Base-by-base conservation (phyloP, 2,113 vertebrate genomes). In the Grammomys dolichurus region DNA sequence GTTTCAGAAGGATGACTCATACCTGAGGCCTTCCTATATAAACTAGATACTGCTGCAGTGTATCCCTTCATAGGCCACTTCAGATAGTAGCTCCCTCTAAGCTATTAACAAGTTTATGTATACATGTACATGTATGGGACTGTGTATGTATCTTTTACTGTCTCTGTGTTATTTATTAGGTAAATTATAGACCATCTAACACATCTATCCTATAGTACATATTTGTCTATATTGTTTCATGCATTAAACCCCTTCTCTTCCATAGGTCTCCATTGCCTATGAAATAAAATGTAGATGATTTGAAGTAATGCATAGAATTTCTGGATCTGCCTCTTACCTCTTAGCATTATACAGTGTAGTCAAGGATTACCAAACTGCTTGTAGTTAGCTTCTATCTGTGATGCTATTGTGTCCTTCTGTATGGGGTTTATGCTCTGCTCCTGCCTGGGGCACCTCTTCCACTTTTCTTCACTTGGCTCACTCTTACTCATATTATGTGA, bases 271-370 rank as follows among this genome's bases (percentile, higher is more conserved):
- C 56, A 9, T 84, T 76, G 40, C 31, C 78, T 88, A 24, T 70
- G 78, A 91, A 94, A 95, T 95, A 69, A 86, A 84, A 11, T 89
- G 48, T 67, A 91, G 9, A 85, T 36, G 78, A 19, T 24, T 89
- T 89, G 36, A 87, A 75, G 24, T 69, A 63, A 58, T 48, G 63
- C 87, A 69, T 5, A 78, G 13, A 11, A 51, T 70, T 90, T 93
- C 70, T 43, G 26, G 93, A 48, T 65, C n/a, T 58, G 17, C 43
- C 72, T 24, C 19, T 58, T n/a, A 46, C 70, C 22, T 69, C 60
- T 85, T 56, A 73, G 58, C 19, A 86, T 46, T 75, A 88, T 75
- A 54, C 12, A 60, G 40, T 81, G 36, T 76, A 36, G 12, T 89
- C 51, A 80, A 82, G n/a, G 91, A 93, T 94, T 77, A 69, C 36